These are phyloP conservation scores for Elegia similella DNA, from an alignment of 2,888 invertebrate genomes.

Conservation along the genomic window DNA sequence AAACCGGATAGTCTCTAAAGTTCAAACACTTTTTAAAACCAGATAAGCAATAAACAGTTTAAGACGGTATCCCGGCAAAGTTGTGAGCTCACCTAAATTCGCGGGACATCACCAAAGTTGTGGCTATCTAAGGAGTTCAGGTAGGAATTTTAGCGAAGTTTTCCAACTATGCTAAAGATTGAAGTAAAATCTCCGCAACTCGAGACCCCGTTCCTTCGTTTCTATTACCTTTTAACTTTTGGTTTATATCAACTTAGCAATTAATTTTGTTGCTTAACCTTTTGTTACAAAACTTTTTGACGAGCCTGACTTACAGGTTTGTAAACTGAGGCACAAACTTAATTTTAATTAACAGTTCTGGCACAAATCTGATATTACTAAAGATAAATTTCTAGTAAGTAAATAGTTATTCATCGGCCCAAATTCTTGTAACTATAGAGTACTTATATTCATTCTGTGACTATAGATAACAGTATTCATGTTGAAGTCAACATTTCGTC, in stretches of 20 bases:
- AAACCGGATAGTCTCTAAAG: background rate
- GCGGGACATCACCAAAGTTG: background rate
- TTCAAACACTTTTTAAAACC: background rate
- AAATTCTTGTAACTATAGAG: no score
- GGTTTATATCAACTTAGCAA: background rate
- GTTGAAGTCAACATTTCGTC: no score
- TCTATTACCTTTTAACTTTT: constrained; percentile 3
- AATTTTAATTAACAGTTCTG: no score
- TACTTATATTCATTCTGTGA: no score
- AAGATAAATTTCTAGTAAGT: no score
- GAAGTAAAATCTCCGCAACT: background rate
- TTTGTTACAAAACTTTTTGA: background rate
- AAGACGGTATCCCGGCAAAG: constrained; percentile 1
- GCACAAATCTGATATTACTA: no score
- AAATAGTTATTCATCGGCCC: no score
- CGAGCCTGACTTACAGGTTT: background rate
- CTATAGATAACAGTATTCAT: no score
- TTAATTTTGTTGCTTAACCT: background rate
- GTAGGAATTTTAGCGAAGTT: constrained; percentile 6
- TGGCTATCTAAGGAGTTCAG: constrained; percentile 16
- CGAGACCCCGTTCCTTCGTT: background rate
- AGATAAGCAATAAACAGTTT: background rate
- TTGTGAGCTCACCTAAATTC: constrained; percentile 8
- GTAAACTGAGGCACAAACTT: background rate
- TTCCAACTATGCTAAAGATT: constrained; percentile 6